These are phyloP conservation scores for Boloria selene DNA, from an alignment of 2,888 invertebrate genomes.

Conservation along the genomic window DNA sequence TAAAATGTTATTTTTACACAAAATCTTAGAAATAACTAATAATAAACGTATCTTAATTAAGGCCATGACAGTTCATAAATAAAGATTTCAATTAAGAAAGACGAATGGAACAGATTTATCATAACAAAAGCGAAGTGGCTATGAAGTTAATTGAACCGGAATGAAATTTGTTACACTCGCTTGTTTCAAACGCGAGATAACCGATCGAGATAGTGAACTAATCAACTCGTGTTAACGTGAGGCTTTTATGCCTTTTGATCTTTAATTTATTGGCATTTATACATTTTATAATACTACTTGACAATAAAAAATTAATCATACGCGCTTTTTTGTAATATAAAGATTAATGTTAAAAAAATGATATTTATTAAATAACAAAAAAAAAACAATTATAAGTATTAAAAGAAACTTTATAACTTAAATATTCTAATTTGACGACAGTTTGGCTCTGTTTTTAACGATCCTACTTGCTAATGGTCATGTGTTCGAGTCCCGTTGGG, in stretches of 20 bases:
- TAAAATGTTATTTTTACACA: not conserved
- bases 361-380: no score
- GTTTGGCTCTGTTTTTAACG: no score
- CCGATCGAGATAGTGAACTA: conserved; percentile 4
- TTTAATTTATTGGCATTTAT: conserved; percentile 7
- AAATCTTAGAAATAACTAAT: not conserved
- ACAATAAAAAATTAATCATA: no score
- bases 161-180: conserved; percentile 64
- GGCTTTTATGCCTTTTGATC: not conserved
- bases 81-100: conserved; percentile 31
- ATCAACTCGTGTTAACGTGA: conserved; percentile 4
- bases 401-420: no score
- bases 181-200: conserved; percentile 26
- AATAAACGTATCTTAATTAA: conserved; percentile 1
- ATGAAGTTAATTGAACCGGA: conserved; percentile 57
- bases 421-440: no score
- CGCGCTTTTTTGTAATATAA: no score
- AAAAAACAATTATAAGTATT: no score
- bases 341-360: no score
- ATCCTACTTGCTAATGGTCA: no score
- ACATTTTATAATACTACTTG: no score
- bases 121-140: conserved; percentile 32
- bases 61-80: conserved; percentile 19
- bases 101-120: conserved; percentile 30
- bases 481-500: no score